Evolutionary conservation across 2,113 vertebrate species (phyloP).

Genomic region (Leucopsar rothschildi): DNA sequence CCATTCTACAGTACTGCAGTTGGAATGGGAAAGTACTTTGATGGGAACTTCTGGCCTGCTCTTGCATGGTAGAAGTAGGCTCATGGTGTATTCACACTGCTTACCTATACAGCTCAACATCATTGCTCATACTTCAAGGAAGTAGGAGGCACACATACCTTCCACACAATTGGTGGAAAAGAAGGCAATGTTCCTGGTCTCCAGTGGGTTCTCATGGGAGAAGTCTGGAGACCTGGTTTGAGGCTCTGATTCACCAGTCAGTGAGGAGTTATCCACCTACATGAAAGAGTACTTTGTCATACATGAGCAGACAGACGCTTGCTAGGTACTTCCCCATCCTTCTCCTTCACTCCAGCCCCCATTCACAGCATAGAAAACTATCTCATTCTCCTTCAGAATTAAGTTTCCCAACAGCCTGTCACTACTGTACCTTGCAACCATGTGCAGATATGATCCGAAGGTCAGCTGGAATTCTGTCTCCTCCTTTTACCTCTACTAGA

Average conservation of each 20-base stretch:
- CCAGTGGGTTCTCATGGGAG: constrained; percentile 80
- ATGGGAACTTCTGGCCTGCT: neutral
- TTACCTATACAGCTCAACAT: neutral
- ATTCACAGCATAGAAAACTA: neutral
- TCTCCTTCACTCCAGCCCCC: neutral
- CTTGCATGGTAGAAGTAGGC: neutral
- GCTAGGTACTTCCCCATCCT: neutral
- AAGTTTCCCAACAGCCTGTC: neutral
- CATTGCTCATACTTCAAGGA: neutral
- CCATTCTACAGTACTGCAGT: rapidly evolving
- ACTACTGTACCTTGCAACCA: constrained; percentile 86
- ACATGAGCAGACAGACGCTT: neutral
- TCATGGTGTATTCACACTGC: neutral
- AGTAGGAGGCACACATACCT: constrained; percentile 54
- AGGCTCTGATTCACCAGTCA: constrained; percentile 84
- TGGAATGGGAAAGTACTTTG: neutral
- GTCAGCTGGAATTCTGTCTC: constrained; percentile 94
- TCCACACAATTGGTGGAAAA: constrained; percentile 86
- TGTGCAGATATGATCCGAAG: constrained; percentile 92
- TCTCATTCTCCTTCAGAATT: neutral
- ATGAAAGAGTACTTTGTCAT: neutral
- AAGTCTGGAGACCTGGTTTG: constrained; percentile 82
- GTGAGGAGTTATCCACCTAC: constrained; percentile 97
- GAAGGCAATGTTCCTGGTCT: constrained; percentile 83
- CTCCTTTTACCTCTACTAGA: constrained; percentile 95